Evolutionary conservation across 2,888 invertebrate species (phyloP).

Genomic region (Gerosis bhagava): DNA sequence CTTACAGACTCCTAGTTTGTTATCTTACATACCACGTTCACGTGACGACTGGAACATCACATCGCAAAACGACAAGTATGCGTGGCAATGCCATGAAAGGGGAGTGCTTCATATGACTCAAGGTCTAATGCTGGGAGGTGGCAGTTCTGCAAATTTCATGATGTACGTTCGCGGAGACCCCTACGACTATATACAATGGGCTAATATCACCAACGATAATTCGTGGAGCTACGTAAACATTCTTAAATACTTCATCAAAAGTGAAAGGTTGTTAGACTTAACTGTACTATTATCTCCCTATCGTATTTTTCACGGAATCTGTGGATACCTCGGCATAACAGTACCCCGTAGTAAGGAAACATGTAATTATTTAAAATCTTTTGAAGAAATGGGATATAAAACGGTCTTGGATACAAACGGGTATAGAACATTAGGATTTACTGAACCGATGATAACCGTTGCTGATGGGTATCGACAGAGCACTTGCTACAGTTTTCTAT

Average conservation of each 20-base stretch:
- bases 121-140: slow-evolving; percentile 1
- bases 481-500: neutral
- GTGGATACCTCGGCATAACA: neutral
- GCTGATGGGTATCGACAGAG: neutral
- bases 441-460: neutral
- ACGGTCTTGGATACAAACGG: slow-evolving; percentile 38
- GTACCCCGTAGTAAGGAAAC: neutral
- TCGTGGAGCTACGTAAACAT: slow-evolving; percentile 1
- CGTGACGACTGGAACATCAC: slow-evolving; percentile 1
- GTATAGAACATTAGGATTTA: neutral
- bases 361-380: slow-evolving; percentile 40
- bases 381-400: slow-evolving; percentile 56
- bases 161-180: slow-evolving; percentile 1
- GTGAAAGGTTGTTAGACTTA: slow-evolving; percentile 1
- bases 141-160: neutral
- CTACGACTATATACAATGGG: neutral
- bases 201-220: neutral
- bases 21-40: too few species aligned
- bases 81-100: neutral
- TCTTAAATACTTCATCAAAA: neutral
- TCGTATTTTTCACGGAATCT: too few species aligned
- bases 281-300: neutral
- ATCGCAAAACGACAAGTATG: neutral
- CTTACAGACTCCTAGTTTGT: neutral
- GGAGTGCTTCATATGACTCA: neutral